Conservation (phyloP, 2,888 invertebrate species). For the Eristalis pertinax region DNA sequence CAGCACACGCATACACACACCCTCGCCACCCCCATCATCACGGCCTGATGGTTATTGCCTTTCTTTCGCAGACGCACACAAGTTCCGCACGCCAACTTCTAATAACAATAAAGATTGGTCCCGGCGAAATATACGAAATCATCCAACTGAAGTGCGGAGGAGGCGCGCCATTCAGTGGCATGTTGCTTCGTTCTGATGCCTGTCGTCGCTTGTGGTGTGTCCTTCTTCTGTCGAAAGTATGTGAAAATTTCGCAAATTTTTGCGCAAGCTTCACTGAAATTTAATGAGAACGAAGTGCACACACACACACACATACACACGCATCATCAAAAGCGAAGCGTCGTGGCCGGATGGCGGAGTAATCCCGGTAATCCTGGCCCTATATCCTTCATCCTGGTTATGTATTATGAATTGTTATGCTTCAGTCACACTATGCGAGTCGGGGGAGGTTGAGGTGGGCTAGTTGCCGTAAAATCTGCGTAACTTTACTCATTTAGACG, state of each 20-base stretch:
- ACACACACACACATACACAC: too few relatives aligned
- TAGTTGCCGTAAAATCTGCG: conserved; percentile 27
- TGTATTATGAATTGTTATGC: conserved; percentile 38
- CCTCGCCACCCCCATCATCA: not conserved
- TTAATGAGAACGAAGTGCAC: conserved; percentile 43
- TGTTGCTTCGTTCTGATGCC: not conserved
- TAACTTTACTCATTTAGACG: conserved; percentile 20
- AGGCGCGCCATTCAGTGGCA: not conserved
- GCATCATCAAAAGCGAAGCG: conserved; percentile 2
- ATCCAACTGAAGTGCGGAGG: not conserved
- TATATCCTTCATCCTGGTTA: conserved; percentile 34
- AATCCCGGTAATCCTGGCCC: conserved; percentile 2
- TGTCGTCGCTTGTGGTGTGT: not conserved
- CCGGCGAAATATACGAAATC: conserved; percentile 9
- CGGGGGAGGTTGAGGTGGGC: conserved; percentile 22
- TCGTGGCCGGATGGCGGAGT: not conserved
- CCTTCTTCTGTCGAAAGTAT: not conserved
- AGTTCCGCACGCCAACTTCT: conserved; percentile 48
- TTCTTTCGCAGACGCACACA: conserved; percentile 25
- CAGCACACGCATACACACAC: not conserved
- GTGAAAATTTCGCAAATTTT: conserved; percentile 45
- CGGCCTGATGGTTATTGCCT: conserved; percentile 31
- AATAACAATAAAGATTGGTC: conserved; percentile 61
- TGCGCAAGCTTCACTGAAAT: conserved; percentile 21
- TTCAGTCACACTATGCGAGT: conserved; percentile 30